phyloP scores from a whole-genome alignment of 2,888 invertebrate species.

The Sarcophaga rosellei region DNA sequence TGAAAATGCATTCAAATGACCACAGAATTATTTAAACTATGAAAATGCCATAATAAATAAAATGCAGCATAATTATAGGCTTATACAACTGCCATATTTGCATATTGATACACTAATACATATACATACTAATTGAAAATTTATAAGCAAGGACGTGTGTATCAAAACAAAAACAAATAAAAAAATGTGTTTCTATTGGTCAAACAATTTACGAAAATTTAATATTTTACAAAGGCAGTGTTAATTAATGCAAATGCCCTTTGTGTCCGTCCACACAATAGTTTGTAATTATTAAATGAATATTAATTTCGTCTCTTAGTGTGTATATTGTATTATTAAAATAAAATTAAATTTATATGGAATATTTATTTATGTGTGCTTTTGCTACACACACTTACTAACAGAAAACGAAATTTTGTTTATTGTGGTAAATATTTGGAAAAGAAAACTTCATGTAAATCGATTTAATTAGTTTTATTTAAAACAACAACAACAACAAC shows the following conservation, averaged over 20 bases:
- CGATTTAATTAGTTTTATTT: slow-evolving; percentile 9
- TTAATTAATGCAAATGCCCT: slow-evolving; percentile 18
- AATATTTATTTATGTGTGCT: background rate
- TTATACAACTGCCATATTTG: background rate
- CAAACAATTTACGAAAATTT: background rate
- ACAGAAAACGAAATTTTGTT: background rate
- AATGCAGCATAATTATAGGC: slow-evolving; percentile 16
- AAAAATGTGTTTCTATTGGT: background rate
- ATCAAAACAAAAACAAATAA: background rate
- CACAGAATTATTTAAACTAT: slow-evolving; percentile 2
- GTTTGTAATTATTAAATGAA: slow-evolving; percentile 14
- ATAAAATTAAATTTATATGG: background rate
- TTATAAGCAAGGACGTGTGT: background rate
- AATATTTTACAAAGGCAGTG: slow-evolving; percentile 10
- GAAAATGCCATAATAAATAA: slow-evolving; percentile 6
- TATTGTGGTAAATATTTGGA: background rate
- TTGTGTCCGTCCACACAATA: background rate
- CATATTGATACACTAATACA: background rate
- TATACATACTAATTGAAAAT: background rate
- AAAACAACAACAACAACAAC: background rate
- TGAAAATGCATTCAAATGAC: background rate
- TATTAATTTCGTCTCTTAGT: background rate
- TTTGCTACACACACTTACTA: background rate
- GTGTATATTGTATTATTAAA: background rate
- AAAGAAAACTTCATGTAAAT: background rate